Percentiles rank a stretch among this genome's conserved stretches.
Conservation (phyloP, 2,113 vertebrate species). For the Ptilorrhoa leucosticta region DNA sequence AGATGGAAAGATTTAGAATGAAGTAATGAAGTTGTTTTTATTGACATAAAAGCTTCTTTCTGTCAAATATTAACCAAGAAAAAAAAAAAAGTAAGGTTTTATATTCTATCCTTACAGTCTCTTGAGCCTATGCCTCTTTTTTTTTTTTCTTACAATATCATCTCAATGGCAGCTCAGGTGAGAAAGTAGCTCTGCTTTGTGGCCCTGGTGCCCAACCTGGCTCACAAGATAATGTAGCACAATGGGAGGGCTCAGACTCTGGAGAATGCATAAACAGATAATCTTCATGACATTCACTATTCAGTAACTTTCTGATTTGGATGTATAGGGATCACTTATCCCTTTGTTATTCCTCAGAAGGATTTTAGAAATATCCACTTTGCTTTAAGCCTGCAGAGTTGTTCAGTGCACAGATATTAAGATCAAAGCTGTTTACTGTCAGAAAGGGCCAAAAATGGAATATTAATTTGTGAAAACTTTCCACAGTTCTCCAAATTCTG, state of each 20-base stretch:
- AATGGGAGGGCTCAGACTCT: background rate
- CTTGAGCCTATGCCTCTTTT: background rate
- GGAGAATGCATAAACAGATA: background rate
- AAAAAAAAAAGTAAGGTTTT: background rate
- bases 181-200: background rate
- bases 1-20: background rate
- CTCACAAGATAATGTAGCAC: background rate
- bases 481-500: background rate
- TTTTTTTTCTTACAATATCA: background rate
- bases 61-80: background rate
- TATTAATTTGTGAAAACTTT: background rate
- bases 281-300: background rate
- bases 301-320: background rate
- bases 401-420: background rate
- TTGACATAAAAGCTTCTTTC: background rate
- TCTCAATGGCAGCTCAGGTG: background rate
- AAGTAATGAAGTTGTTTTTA: background rate
- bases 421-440: slow-evolving; percentile 5
- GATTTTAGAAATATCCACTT: slow-evolving; percentile 3
- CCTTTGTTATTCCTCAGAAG: slow-evolving; percentile 1
- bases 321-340: background rate
- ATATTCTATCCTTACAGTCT: background rate
- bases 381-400: background rate
- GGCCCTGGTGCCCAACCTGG: background rate
- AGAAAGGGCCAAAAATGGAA: background rate